These are phyloP conservation scores for Steinernema hermaphroditum DNA, from an alignment of 2,888 invertebrate genomes.

Conservation along the genomic window DNA sequence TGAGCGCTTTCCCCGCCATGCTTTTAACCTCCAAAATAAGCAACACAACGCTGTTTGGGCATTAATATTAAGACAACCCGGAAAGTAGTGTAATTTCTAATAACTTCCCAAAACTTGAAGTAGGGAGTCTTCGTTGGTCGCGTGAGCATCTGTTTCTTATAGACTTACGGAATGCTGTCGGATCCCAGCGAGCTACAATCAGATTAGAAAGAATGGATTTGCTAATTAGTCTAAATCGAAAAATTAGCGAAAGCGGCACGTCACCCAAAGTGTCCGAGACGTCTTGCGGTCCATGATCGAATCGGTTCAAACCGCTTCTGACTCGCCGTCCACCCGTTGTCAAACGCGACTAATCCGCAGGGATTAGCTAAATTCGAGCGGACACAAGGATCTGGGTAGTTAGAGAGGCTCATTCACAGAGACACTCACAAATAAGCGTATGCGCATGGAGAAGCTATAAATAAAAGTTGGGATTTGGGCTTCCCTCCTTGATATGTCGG, in stretches of 20 bases:
- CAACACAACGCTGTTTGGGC: too few relatives aligned
- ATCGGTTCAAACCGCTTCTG: neutral
- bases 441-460: conserved; percentile 22
- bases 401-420: conserved; percentile 25
- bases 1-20: neutral
- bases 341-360: conserved; percentile 9
- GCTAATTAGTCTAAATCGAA: too few relatives aligned
- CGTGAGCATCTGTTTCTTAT: too few relatives aligned
- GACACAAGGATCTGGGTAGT: conserved; percentile 21
- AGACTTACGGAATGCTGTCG: too few relatives aligned
- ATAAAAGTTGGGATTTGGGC: conserved; percentile 20
- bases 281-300: too few relatives aligned
- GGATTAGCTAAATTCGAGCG: conserved; percentile 27
- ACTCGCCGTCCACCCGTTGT: neutral
- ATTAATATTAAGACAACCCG: too few relatives aligned
- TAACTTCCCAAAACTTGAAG: too few relatives aligned
- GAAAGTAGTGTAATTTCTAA: too few relatives aligned
- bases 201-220: neutral
- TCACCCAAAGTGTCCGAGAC: too few relatives aligned
- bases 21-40: too few relatives aligned
- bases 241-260: too few relatives aligned
- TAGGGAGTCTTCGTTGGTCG: too few relatives aligned
- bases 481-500: neutral
- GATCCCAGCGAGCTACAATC: neutral
- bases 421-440: conserved; percentile 25